Percentiles rank a stretch among this genome's conserved stretches.
Conservation (phyloP, 1,140 invertebrate genomes). For the Platyura marginata region DNA sequence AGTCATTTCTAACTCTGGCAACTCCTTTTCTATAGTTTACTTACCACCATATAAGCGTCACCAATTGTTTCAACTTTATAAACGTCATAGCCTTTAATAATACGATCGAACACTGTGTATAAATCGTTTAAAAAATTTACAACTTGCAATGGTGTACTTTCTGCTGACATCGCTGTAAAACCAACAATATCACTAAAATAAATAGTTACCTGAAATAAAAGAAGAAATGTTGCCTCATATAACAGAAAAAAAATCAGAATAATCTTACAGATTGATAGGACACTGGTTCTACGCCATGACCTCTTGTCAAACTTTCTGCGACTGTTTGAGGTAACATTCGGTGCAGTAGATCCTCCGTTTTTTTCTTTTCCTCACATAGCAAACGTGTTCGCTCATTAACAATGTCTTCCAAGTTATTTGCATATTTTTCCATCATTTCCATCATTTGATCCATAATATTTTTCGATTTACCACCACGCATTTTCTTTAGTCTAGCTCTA, state of each 20-base stretch:
- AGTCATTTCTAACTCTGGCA: too few species aligned
- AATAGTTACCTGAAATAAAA: slow-evolving; percentile 46
- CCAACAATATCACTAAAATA: slow-evolving; percentile 99
- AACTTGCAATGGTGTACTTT: slow-evolving; percentile 83
- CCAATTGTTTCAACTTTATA: slow-evolving; percentile 93
- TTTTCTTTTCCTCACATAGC: slow-evolving; percentile 80
- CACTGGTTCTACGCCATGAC: slow-evolving; percentile 83
- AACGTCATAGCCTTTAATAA: slow-evolving; percentile 89
- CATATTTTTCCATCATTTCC: slow-evolving; percentile 91
- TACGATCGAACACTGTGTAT: slow-evolving; percentile 86
- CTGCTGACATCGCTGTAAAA: slow-evolving; percentile 90
- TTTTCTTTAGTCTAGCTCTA: slow-evolving; percentile 52
- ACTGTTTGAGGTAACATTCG: slow-evolving; percentile 87
- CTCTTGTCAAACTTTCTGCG: slow-evolving; percentile 65
- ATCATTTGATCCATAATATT: slow-evolving; percentile 95
- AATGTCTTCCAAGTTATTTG: slow-evolving; percentile 84
- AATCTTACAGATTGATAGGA: slow-evolving; percentile 67
- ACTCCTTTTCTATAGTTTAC: slow-evolving; percentile 15
- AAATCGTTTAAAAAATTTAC: slow-evolving; percentile 92
- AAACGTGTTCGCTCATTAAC: slow-evolving; percentile 75
- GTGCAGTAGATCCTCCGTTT: slow-evolving; percentile 82
- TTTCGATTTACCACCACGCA: slow-evolving; percentile 71
- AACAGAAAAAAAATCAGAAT: neutral
- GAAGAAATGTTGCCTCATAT: neutral
- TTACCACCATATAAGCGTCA: slow-evolving; percentile 83